These are phyloP conservation scores for Smittia sp. DNA, from an alignment of 2,888 invertebrate genomes.

Conservation along the genomic window DNA sequence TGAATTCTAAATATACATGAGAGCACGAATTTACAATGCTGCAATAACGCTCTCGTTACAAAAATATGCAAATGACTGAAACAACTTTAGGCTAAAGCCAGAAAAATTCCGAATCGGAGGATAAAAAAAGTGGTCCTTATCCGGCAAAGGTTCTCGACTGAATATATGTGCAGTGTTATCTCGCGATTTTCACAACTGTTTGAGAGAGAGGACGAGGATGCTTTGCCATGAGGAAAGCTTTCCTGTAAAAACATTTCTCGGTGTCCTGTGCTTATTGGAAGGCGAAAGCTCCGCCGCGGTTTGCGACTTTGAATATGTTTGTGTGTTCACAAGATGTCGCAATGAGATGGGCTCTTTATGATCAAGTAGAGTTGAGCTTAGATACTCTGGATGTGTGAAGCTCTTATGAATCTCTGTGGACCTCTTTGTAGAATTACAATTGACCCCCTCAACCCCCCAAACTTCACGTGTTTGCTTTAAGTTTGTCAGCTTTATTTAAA, in stretches of 20 bases:
- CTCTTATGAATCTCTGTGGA: no score
- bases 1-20: not conserved
- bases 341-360: no score
- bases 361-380: no score
- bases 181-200: not conserved
- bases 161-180: slow-evolving; percentile 15
- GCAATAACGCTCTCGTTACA: slow-evolving; percentile 14
- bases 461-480: no score
- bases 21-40: not conserved
- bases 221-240: not conserved
- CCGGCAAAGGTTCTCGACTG: slow-evolving; percentile 38
- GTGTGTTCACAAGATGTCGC: slow-evolving; percentile 14
- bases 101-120: not conserved
- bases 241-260: not conserved
- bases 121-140: slow-evolving; percentile 26
- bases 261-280: slow-evolving; percentile 21
- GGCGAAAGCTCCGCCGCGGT: no score
- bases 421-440: no score
- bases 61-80: slow-evolving; percentile 33
- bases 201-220: not conserved
- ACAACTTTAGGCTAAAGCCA: slow-evolving; percentile 35
- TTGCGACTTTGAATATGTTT: no score
- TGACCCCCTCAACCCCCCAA: no score
- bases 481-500: no score
- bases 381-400: no score